Conservation (phyloP, 2,888 invertebrate genomes). For the Keiferia lycopersicella region DNA sequence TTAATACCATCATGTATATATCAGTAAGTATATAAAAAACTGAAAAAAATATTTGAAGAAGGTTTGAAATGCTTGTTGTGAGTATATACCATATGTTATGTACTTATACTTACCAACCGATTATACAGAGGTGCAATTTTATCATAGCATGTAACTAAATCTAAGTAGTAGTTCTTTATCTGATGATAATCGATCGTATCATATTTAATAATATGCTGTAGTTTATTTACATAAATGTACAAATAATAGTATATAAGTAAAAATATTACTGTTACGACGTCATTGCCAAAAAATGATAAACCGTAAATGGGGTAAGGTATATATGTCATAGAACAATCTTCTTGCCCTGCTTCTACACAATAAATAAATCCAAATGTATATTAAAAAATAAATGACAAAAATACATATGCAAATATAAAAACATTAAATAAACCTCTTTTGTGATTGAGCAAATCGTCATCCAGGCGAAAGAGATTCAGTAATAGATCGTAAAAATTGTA, state of each 20-base stretch:
- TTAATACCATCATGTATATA: too few relatives aligned
- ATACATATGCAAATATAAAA: neutral
- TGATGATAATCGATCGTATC: neutral
- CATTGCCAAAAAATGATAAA: neutral
- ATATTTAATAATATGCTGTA: slow-evolving; percentile 2
- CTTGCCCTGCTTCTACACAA: neutral
- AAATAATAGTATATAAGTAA: slow-evolving; percentile 24
- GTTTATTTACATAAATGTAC: slow-evolving; percentile 11
- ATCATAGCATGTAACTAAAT: neutral
- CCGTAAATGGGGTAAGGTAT: neutral
- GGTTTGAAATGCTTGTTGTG: too few relatives aligned
- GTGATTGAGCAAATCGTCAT: neutral
- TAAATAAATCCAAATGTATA: neutral
- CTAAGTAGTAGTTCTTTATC: neutral
- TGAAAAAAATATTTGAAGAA: too few relatives aligned
- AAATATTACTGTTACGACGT: slow-evolving; percentile 5
- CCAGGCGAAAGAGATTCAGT: neutral
- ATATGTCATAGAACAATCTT: neutral
- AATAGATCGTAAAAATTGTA: neutral
- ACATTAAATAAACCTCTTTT: neutral
- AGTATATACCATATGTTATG: too few relatives aligned
- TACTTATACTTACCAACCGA: neutral
- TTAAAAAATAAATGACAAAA: neutral
- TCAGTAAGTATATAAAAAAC: too few relatives aligned
- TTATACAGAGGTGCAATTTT: neutral